These are phyloP conservation scores for Amblyraja radiata DNA, from an alignment of 2,797 vertebrate species.

Conservation along the genomic window DNA sequence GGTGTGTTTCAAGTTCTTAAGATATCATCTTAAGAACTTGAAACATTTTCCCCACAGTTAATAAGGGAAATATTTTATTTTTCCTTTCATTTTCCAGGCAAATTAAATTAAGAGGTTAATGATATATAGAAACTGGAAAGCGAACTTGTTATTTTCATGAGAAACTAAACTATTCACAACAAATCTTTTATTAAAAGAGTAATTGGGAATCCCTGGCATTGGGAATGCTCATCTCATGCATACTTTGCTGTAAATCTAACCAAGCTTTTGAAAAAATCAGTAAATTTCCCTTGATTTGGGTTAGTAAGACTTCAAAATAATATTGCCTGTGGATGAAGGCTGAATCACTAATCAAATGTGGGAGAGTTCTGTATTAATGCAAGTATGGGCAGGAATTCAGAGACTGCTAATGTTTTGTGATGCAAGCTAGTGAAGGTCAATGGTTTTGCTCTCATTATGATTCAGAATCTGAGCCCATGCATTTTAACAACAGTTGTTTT, in stretches of 20 bases:
- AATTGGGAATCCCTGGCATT: neutral
- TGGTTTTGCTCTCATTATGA: no score
- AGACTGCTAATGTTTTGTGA: no score
- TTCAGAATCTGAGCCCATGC: neutral
- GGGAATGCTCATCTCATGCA: neutral
- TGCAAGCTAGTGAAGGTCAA: no score
- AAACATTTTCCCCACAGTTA: neutral
- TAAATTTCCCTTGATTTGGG: no score
- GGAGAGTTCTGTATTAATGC: no score
- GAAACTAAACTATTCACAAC: neutral
- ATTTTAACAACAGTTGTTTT: neutral
- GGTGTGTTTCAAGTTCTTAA: no score
- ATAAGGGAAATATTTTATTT: neutral
- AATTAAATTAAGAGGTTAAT: neutral
- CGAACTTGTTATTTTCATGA: neutral
- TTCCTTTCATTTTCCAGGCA: neutral
- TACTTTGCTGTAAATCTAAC: no score
- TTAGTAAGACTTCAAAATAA: no score
- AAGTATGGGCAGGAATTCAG: no score
- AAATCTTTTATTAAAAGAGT: neutral
- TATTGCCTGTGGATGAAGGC: no score
- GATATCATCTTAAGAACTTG: neutral
- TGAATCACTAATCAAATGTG: no score
- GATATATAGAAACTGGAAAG: neutral
- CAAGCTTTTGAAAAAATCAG: no score